These are phyloP conservation scores for Syngnathus floridae DNA, from an alignment of 2,113 vertebrate species.

Conservation along the genomic window DNA sequence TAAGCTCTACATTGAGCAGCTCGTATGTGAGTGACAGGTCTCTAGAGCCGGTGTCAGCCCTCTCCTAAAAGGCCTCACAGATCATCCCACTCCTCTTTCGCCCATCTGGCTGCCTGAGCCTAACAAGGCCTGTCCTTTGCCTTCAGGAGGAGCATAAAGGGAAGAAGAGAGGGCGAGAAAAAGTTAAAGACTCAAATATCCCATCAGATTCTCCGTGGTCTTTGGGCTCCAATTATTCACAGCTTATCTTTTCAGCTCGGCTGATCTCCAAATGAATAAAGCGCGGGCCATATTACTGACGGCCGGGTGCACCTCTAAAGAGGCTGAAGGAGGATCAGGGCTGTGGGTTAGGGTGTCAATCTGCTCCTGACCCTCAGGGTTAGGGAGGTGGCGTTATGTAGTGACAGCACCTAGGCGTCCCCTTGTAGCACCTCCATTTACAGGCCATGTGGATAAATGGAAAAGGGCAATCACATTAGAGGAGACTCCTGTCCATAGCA, in stretches of 20 bases:
- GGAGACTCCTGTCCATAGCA: slow-evolving; percentile 50
- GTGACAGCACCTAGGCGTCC: slow-evolving; percentile 71
- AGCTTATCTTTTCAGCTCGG: slow-evolving; percentile 89
- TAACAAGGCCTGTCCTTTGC: slow-evolving; percentile 66
- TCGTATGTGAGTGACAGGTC: slow-evolving; percentile 65
- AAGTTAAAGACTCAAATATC: slow-evolving; percentile 59
- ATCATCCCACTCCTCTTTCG: slow-evolving; percentile 66
- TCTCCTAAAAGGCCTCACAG: slow-evolving; percentile 36
- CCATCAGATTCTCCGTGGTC: slow-evolving; percentile 79
- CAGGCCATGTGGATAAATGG: slow-evolving; percentile 62
- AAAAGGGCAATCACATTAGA: slow-evolving; percentile 71
- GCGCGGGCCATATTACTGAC: slow-evolving; percentile 80
- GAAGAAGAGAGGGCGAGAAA: slow-evolving; percentile 27
- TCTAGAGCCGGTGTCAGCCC: slow-evolving; percentile 57
- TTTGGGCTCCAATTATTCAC: slow-evolving; percentile 87
- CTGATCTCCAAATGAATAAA: slow-evolving; percentile 83
- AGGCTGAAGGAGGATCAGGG: slow-evolving; percentile 70
- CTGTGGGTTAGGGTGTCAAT: slow-evolving; percentile 80
- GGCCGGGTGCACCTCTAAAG: slow-evolving; percentile 82
- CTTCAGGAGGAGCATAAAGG: slow-evolving; percentile 48
- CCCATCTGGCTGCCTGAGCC: slow-evolving; percentile 76
- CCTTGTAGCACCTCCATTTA: slow-evolving; percentile 61
- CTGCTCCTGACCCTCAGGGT: slow-evolving; percentile 75
- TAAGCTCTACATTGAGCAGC: slow-evolving; percentile 59
- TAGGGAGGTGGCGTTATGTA: slow-evolving; percentile 71